phyloP scores from a whole-genome alignment of 2,888 invertebrate species.

The Myopa testacea region DNA sequence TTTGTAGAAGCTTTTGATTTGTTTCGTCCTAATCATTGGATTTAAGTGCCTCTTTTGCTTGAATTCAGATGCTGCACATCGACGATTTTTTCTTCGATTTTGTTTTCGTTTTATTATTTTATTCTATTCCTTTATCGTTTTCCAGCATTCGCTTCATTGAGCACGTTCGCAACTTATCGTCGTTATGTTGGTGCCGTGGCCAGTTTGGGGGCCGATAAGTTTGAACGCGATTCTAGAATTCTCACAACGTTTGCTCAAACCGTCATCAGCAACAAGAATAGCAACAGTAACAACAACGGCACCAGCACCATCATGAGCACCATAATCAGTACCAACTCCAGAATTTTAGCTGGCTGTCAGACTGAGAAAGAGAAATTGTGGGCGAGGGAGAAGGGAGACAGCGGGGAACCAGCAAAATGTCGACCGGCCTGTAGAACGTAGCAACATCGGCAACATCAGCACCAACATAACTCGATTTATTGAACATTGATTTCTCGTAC shows the following conservation, averaged over 20 bases:
- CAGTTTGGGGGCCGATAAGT: neutral
- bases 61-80: neutral
- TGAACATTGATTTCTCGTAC: constrained; percentile 32
- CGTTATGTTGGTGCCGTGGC: constrained; percentile 11
- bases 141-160: constrained; percentile 23
- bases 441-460: neutral
- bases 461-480: constrained; percentile 32
- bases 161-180: constrained; percentile 23
- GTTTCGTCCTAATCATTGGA: no score
- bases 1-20: no score
- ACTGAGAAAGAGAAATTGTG: neutral
- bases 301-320: no score
- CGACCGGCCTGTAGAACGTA: neutral
- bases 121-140: neutral
- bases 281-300: no score
- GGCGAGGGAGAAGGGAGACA: neutral
- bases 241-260: neutral
- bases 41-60: no score
- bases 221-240: neutral
- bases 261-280: neutral
- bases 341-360: neutral
- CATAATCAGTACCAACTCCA: neutral
- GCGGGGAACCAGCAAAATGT: neutral
- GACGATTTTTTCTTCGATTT: neutral
- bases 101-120: neutral